A percentile compares a stretch with the other conserved stretches of the same genome.
Evolutionary conservation across 2,888 invertebrate species (phyloP).

Genomic region (Rotaria magnacalcarata): DNA sequence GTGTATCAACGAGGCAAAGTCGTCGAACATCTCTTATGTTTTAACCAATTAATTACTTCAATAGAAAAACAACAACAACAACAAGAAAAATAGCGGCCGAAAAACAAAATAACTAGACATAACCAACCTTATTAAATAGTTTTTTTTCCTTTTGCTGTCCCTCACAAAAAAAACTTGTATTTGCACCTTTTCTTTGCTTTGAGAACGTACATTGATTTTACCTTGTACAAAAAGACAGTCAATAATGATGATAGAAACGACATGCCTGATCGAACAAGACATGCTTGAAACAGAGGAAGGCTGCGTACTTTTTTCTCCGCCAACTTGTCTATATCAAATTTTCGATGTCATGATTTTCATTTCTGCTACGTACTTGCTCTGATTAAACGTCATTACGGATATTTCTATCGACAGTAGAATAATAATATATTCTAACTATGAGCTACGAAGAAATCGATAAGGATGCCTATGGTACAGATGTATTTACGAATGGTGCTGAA

Average conservation of each 20-base stretch:
- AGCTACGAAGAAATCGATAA: slow-evolving; percentile 1
- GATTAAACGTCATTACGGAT: neutral
- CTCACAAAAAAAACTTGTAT: no score
- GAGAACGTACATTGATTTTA: neutral
- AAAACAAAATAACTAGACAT: neutral
- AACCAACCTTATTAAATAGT: neutral
- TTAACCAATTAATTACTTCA: neutral
- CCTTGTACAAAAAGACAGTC: neutral
- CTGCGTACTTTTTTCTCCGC: neutral
- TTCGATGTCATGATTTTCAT: neutral
- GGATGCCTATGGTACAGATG: neutral
- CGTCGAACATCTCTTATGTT: neutral
- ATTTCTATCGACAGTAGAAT: no score
- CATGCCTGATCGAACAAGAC: neutral
- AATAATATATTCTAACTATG: neutral
- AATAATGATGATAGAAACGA: neutral
- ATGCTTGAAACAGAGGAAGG: neutral
- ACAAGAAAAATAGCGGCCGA: no score
- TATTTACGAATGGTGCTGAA: neutral
- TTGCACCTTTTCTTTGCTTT: neutral
- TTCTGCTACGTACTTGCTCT: neutral
- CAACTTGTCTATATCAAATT: neutral
- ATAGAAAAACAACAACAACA: neutral
- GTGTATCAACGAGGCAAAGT: neutral
- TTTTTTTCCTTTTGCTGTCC: neutral